Conservation (phyloP, 2,888 invertebrate genomes). For the Heliothis peltigera region DNA sequence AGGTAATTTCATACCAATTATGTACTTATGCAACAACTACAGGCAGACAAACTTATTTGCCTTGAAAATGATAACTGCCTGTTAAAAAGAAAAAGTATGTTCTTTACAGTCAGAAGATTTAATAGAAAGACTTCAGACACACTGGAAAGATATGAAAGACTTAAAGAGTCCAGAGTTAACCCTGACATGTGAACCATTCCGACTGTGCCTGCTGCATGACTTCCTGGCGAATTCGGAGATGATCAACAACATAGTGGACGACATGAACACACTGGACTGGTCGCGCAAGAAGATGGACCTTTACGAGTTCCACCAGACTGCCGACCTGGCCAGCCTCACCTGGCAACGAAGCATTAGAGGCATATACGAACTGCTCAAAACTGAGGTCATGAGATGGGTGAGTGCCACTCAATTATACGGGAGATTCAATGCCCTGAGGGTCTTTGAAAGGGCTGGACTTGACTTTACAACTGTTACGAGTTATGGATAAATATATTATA, state of each 20-base stretch:
- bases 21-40: no score
- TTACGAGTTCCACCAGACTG: slow-evolving; percentile 96
- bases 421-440: no score
- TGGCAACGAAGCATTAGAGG: slow-evolving; percentile 90
- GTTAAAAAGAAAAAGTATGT: background rate
- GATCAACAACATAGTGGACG: slow-evolving; percentile 91
- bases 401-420: slow-evolving; percentile 52
- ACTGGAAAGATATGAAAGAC: slow-evolving; percentile 86
- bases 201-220: slow-evolving; percentile 91
- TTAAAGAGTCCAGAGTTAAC: slow-evolving; percentile 81
- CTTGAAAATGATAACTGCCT: no score
- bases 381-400: slow-evolving; percentile 92
- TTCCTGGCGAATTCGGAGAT: slow-evolving; percentile 90
- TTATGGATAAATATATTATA: no score
- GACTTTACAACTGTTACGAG: no score
- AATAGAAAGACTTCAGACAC: slow-evolving; percentile 77
- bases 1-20: slow-evolving; percentile 66
- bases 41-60: no score
- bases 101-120: slow-evolving; percentile 79
- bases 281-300: slow-evolving; percentile 95
- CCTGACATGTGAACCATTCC: slow-evolving; percentile 91
- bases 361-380: slow-evolving; percentile 91
- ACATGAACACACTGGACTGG: slow-evolving; percentile 93
- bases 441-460: no score
- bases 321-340: slow-evolving; percentile 91